These are phyloP conservation scores for Apodemia duryi DNA, from an alignment of 2,888 invertebrate genomes.

Conservation along the genomic window DNA sequence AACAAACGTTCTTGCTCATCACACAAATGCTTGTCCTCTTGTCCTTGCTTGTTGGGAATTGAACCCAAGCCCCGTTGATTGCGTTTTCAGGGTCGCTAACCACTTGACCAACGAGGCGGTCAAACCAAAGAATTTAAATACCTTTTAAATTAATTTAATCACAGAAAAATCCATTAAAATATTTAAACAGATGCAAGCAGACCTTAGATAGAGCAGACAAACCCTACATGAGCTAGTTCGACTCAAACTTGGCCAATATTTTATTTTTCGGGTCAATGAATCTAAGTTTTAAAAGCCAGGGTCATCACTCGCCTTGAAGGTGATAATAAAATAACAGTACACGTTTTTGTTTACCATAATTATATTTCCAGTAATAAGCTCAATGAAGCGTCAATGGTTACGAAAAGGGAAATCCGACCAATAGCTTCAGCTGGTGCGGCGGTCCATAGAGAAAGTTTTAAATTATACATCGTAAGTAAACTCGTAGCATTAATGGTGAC, in stretches of 20 bases:
- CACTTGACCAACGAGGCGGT: too few relatives aligned
- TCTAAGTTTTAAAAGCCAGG: not conserved
- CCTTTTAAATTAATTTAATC: too few relatives aligned
- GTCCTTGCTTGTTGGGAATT: too few relatives aligned
- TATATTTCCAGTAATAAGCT: constrained; percentile 25
- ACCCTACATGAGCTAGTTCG: too few relatives aligned
- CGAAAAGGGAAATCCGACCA: constrained; percentile 62
- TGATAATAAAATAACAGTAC: not conserved
- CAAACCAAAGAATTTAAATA: too few relatives aligned
- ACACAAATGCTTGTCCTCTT: too few relatives aligned
- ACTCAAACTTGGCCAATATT: not conserved
- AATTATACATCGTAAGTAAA: constrained; percentile 70
- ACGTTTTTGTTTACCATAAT: not conserved
- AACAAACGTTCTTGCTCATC: too few relatives aligned
- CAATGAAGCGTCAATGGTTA: constrained; percentile 49
- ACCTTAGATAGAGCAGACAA: too few relatives aligned
- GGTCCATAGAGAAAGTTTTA: constrained; percentile 69
- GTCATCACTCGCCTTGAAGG: not conserved
- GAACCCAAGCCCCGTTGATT: too few relatives aligned
- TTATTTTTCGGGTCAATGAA: not conserved
- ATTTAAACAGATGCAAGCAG: too few relatives aligned
- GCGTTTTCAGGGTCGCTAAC: too few relatives aligned
- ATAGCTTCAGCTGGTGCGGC: constrained; percentile 38
- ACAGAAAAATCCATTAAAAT: too few relatives aligned
- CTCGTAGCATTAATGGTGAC: constrained; percentile 58